phyloP scores from a whole-genome alignment of 1,140 invertebrate species.

The Sycobia sp. region DNA sequence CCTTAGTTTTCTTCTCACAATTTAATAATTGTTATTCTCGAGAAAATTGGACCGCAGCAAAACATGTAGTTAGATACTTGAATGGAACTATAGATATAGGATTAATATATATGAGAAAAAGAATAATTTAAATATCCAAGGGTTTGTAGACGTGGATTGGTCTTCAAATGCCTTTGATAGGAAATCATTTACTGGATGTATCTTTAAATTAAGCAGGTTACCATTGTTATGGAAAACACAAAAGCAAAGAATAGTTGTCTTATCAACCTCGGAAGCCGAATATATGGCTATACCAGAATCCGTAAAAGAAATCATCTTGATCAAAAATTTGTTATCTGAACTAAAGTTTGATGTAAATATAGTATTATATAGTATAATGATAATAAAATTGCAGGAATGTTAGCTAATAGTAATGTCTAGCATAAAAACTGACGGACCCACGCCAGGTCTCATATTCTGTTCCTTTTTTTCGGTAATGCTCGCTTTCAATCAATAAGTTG shows the following conservation, averaged over 20 bases:
- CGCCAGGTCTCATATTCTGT: no score
- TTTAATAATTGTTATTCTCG: constrained; percentile 34
- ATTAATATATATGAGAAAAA: constrained; percentile 30
- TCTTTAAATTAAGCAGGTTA: constrained; percentile 17
- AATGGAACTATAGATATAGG: constrained; percentile 10
- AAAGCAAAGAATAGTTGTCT: constrained; percentile 32
- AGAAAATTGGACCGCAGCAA: constrained; percentile 36
- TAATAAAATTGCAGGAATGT: constrained; percentile 49
- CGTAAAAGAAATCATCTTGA: constrained; percentile 46
- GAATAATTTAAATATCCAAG: constrained; percentile 9
- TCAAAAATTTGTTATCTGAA: constrained; percentile 39
- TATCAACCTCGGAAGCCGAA: constrained; percentile 53
- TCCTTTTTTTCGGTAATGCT: no score
- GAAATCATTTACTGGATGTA: constrained; percentile 37
- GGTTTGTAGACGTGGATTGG: constrained; percentile 39
- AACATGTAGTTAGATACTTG: constrained; percentile 41
- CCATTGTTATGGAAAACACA: constrained; percentile 23
- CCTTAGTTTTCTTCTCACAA: constrained; percentile 37
- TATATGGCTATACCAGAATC: constrained; percentile 49
- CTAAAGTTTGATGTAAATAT: constrained; percentile 3
- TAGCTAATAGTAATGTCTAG: constrained; percentile 48
- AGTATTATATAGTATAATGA: constrained; percentile 38
- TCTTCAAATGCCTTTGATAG: constrained; percentile 32
- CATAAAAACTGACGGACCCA: no score
- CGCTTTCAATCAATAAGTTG: no score